Evolutionary conservation across 1,140 invertebrate species (phyloP).

Genomic region (Grapholita molesta): DNA sequence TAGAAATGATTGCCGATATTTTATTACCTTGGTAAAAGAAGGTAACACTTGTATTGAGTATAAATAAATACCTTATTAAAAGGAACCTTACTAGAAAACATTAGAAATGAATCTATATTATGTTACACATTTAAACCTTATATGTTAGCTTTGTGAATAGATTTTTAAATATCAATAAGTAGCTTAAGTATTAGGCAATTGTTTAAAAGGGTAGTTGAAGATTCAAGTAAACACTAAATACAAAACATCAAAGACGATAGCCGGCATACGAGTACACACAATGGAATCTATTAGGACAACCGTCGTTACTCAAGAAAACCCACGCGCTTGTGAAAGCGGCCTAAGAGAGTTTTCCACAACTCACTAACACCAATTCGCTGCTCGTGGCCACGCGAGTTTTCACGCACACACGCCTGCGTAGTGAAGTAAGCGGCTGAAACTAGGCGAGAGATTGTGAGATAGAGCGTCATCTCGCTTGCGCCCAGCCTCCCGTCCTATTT

Average conservation of each 20-base stretch:
- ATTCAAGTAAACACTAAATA: not conserved
- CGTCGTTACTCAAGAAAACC: constrained; percentile 47
- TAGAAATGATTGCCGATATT: not conserved
- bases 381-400: constrained; percentile 64
- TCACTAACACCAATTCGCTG: constrained; percentile 66
- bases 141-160: no score
- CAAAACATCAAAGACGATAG: constrained; percentile 12
- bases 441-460: constrained; percentile 31
- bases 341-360: constrained; percentile 75
- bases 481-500: constrained; percentile 65
- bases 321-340: constrained; percentile 60
- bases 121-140: no score
- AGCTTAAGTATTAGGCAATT: no score
- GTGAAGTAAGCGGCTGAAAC: constrained; percentile 72
- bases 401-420: constrained; percentile 64
- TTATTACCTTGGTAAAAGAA: no score
- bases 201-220: no score
- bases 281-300: constrained; percentile 31
- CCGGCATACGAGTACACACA: constrained; percentile 26
- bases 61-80: no score
- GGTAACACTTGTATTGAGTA: no score
- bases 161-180: no score
- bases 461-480: constrained; percentile 46
- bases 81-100: no score
- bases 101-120: no score